Conservation (phyloP, 2,113 vertebrate species). For the Mustelus asterias region DNA sequence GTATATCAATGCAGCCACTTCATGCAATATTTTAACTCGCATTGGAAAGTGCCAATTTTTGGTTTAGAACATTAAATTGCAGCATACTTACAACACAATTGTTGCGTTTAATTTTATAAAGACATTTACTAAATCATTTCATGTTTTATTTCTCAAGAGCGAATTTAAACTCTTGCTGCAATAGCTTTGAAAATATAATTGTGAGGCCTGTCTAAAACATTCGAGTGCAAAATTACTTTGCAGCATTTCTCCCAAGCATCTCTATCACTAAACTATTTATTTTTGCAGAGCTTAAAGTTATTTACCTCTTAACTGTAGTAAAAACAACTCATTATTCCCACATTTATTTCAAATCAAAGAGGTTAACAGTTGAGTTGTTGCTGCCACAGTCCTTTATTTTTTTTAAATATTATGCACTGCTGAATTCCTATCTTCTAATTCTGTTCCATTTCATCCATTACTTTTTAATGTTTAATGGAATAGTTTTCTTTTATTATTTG, state of each 20-base stretch:
- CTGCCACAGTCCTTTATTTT: not conserved
- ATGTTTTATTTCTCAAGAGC: not conserved
- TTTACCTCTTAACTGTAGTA: not conserved
- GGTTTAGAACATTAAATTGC: not conserved
- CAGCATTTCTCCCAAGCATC: not conserved
- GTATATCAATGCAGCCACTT: not conserved
- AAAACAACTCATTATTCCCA: not conserved
- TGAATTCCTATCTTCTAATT: not conserved
- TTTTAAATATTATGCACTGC: not conserved
- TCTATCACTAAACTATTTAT: not conserved
- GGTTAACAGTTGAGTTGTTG: not conserved
- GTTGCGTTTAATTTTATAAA: not conserved
- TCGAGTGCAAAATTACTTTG: not conserved
- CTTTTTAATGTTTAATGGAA: not conserved
- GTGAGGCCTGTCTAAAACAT: not conserved
- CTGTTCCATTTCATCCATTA: not conserved
- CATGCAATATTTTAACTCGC: not conserved
- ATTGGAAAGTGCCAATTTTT: not conserved
- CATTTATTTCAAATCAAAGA: not conserved
- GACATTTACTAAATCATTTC: not conserved
- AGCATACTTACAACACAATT: not conserved
- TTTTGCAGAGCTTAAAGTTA: not conserved
- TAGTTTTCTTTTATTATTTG: not conserved
- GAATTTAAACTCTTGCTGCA: not conserved
- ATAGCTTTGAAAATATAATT: not conserved